Evolutionary conservation across 37 sponge, comb jelly and placozoan genomes (phyloP).

Genomic region (Sycon ciliatum): DNA sequence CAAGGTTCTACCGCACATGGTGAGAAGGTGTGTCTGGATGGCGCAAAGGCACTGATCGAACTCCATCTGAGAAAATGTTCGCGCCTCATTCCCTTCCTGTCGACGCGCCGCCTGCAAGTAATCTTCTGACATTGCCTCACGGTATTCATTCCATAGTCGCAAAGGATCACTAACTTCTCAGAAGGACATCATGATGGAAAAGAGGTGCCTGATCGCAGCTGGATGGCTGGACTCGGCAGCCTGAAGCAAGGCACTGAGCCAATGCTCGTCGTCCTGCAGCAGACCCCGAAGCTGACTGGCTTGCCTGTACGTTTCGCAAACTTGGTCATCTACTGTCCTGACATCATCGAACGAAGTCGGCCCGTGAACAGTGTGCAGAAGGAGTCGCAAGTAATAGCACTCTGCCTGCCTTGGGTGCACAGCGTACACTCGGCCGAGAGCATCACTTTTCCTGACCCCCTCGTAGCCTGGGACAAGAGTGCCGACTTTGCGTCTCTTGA

Average conservation of each 20-base stretch:
- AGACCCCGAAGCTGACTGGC: constrained; percentile 35
- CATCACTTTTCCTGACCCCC: constrained; percentile 21
- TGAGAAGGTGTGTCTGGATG: too few species aligned
- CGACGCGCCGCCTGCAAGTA: too few species aligned
- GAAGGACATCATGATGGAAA: too few species aligned
- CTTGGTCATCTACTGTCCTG: constrained; percentile 28
- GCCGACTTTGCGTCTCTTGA: constrained; percentile 27
- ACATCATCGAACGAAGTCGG: constrained; percentile 22
- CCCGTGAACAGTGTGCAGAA: constrained; percentile 35
- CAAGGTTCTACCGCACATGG: too few species aligned
- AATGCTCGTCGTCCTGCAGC: constrained; percentile 43
- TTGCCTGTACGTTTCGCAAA: constrained; percentile 30
- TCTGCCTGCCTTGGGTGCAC: constrained; percentile 32
- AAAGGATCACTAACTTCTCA: too few species aligned
- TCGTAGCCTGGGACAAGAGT: constrained; percentile 1
- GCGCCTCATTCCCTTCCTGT: too few species aligned
- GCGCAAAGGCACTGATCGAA: too few species aligned
- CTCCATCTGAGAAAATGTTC: too few species aligned
- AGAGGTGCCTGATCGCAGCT: constrained; percentile 22
- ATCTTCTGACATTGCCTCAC: too few species aligned
- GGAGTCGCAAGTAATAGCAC: constrained; percentile 41
- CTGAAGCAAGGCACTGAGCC: constrained; percentile 32
- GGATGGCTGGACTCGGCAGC: constrained; percentile 19
- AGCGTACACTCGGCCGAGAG: constrained; percentile 38
- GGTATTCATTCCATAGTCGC: too few species aligned